A percentile compares a stretch with the other conserved stretches of the same genome.
phyloP scores from a whole-genome alignment of 2,113 vertebrate genomes.

The Promerops cafer region DNA sequence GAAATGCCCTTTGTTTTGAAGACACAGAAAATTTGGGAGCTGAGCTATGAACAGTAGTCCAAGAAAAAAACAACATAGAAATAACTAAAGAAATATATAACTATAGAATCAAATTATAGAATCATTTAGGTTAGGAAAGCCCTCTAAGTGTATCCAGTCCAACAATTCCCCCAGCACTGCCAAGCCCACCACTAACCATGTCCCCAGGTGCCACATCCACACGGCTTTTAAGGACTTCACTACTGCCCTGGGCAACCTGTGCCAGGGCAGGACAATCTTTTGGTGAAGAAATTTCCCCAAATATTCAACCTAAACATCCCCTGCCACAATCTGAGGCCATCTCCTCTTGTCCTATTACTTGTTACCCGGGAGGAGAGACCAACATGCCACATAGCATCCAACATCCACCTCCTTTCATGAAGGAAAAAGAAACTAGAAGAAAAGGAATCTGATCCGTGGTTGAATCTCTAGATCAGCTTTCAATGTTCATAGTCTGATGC shows the following conservation, averaged over 20 bases:
- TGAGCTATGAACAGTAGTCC: background rate
- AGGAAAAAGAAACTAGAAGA: background rate
- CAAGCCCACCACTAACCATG: background rate
- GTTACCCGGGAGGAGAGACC: background rate
- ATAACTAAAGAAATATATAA: background rate
- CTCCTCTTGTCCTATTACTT: background rate
- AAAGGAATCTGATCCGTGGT: background rate
- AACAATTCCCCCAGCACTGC: background rate
- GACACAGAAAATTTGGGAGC: background rate
- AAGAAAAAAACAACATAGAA: background rate
- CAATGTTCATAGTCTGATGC: background rate
- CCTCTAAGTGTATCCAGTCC: background rate
- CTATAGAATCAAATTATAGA: background rate
- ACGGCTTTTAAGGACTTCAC: rapidly evolving
- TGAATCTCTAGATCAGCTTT: background rate
- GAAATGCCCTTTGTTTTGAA: background rate
- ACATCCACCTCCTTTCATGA: background rate
- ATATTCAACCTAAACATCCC: background rate
- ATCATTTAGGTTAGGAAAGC: background rate
- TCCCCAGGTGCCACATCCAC: background rate
- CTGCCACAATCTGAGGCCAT: background rate
- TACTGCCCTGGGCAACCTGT: background rate
- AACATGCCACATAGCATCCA: background rate
- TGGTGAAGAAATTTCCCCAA: background rate
- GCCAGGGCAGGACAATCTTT: background rate